A percentile compares a stretch with the other conserved stretches of the same genome.
Evolutionary conservation across 2,113 vertebrate genomes (phyloP).

Genomic region (Aspiorhynchus laticeps): DNA sequence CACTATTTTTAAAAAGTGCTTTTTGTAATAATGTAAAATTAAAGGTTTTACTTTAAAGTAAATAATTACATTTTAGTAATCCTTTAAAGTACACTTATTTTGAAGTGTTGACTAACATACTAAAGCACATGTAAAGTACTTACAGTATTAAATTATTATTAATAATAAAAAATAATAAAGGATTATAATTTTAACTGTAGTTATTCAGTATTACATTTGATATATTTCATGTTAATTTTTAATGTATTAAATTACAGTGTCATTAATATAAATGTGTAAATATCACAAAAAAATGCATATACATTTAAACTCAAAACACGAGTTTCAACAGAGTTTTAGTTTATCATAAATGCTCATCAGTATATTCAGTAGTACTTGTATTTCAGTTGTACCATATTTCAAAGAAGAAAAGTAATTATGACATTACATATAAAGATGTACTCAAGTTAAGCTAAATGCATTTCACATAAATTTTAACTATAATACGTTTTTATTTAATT

Average conservation of each 20-base stretch:
- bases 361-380: too few species aligned
- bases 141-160: background rate
- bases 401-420: too few species aligned
- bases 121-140: background rate
- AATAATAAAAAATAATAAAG: too few species aligned
- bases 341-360: too few species aligned
- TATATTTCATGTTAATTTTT: too few species aligned
- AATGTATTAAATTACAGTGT: background rate
- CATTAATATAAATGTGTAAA: background rate
- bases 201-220: background rate
- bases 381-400: too few species aligned
- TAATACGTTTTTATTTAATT: background rate
- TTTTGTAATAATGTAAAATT: background rate
- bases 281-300: too few species aligned
- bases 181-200: background rate
- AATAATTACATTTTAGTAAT: background rate
- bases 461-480: background rate
- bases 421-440: background rate
- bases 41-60: background rate
- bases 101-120: background rate
- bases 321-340: too few species aligned
- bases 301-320: too few species aligned
- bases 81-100: background rate
- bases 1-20: too few species aligned
- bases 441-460: background rate